Percentiles rank a stretch among this genome's conserved stretches.
These are phyloP conservation scores for Heterodera carotae DNA, from an alignment of 1,140 invertebrate species.

Conservation along the genomic window DNA sequence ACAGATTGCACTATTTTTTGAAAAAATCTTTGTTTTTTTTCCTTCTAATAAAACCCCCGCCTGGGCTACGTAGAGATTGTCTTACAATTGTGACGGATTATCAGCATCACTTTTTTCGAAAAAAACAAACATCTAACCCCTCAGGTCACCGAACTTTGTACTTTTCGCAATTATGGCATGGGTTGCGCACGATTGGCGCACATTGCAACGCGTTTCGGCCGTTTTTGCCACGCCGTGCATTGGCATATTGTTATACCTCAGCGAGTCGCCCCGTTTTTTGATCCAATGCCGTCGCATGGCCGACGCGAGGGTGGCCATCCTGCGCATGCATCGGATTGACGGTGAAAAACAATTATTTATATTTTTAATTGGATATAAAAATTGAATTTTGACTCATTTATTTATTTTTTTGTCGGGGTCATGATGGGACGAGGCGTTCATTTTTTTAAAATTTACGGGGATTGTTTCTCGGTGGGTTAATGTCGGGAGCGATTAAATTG, in stretches of 20 bases:
- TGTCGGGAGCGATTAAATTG: too few relatives aligned
- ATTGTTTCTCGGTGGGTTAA: too few relatives aligned
- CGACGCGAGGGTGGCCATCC: conserved; percentile 53
- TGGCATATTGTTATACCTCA: conserved; percentile 47
- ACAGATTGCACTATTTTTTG: too few relatives aligned
- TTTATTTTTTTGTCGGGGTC: background rate
- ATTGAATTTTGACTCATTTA: too few relatives aligned
- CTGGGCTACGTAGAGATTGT: too few relatives aligned
- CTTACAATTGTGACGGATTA: too few relatives aligned
- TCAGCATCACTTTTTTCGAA: too few relatives aligned
- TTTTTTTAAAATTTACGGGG: too few relatives aligned
- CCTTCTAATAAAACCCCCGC: too few relatives aligned
- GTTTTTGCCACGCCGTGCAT: conserved; percentile 44
- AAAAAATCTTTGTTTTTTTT: too few relatives aligned
- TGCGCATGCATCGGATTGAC: conserved; percentile 28
- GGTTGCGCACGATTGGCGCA: conserved; percentile 47
- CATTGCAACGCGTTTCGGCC: conserved; percentile 37
- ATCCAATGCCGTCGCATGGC: conserved; percentile 55
- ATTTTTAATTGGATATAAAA: background rate
- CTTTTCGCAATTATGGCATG: conserved; percentile 50
- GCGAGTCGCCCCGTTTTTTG: conserved; percentile 56
- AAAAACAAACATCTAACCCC: background rate
- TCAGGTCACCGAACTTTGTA: conserved; percentile 32
- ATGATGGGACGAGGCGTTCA: too few relatives aligned
- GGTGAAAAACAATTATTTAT: background rate